A percentile compares a stretch with the other conserved stretches of the same genome.
These are phyloP conservation scores for Arizona elegans DNA, from an alignment of 2,113 vertebrate species.

Conservation along the genomic window DNA sequence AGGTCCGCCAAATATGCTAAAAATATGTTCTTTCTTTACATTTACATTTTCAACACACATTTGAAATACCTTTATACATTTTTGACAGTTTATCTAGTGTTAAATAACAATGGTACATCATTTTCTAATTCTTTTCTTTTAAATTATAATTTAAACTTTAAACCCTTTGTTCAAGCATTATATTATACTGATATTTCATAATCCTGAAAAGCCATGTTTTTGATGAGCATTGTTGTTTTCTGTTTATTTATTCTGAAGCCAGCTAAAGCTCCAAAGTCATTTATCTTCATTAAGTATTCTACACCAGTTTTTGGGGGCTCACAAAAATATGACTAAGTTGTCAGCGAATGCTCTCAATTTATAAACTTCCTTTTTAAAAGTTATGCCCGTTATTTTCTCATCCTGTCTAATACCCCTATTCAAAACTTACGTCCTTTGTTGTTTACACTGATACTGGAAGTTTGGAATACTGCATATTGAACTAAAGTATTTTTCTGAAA, in stretches of 20 bases:
- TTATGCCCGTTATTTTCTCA: neutral
- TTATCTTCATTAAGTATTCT: neutral
- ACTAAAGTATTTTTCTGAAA: neutral
- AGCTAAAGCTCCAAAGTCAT: neutral
- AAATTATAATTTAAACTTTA: too few relatives aligned
- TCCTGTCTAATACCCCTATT: neutral
- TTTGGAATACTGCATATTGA: neutral
- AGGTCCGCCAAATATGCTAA: too few relatives aligned
- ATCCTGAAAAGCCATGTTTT: neutral
- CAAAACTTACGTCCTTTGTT: neutral
- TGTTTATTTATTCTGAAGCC: neutral
- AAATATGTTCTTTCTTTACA: too few relatives aligned
- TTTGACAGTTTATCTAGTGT: too few relatives aligned
- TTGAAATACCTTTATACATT: too few relatives aligned
- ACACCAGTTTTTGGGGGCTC: neutral
- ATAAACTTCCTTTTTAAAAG: neutral
- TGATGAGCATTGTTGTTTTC: neutral
- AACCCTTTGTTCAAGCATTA: too few relatives aligned
- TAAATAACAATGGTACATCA: too few relatives aligned
- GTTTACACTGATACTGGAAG: neutral
- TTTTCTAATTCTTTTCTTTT: too few relatives aligned
- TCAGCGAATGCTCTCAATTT: neutral
- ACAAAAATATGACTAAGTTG: neutral
- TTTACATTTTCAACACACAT: too few relatives aligned
- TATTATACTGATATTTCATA: neutral